Evolutionary conservation across 2,888 invertebrate species (phyloP), one percentile per base, ranked within the genome.

Genomic region (Dyspetes luteomarginatus): DNA sequence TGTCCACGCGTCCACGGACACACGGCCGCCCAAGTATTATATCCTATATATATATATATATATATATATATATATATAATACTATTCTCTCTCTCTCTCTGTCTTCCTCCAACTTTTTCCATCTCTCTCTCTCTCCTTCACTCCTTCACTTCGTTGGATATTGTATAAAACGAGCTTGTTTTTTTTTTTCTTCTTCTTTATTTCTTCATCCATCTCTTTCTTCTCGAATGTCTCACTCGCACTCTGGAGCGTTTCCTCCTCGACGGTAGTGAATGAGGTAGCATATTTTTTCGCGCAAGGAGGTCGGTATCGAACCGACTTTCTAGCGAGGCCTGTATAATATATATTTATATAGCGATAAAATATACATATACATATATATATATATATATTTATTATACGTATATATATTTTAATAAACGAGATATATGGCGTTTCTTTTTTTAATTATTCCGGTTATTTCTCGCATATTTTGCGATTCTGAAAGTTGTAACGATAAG

Each of bases 251-350:
- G 65, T 78, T 82, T 80, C 83, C 79, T 77, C 55, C 71, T 62
- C 56, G 83, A 62, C 78, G 73, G 43, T 69, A 69, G 83, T 83
- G 88, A 90, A 90, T 89, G 89, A 90, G 89, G 89, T 89, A 89
- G 90, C 90, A 88, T 90, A 90, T 90, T 90, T 88, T n/a, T 82
- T 55, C 65, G 73, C 73, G 85, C 87, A 88, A 90, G 89, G 87
- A 89, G 89, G 88, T 89, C 89, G 90, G 65, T 88, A 88, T 88
- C 89, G 90, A 91, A 90, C 89, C 90, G 89, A 90, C 89, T 91
- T 90, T 89, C 87, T 88, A 88, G 87, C 85, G 74, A 84, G 85
- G 81, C n/a, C n/a, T 79, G 81, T 50, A 45, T 55, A 12, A 48
- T 48, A 17, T 19, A 76, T 45, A 62, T 62, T 22, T 64, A 68